These are phyloP conservation scores for Vicugna pacos DNA, from an alignment of 2,113 vertebrate genomes.

Conservation along the genomic window DNA sequence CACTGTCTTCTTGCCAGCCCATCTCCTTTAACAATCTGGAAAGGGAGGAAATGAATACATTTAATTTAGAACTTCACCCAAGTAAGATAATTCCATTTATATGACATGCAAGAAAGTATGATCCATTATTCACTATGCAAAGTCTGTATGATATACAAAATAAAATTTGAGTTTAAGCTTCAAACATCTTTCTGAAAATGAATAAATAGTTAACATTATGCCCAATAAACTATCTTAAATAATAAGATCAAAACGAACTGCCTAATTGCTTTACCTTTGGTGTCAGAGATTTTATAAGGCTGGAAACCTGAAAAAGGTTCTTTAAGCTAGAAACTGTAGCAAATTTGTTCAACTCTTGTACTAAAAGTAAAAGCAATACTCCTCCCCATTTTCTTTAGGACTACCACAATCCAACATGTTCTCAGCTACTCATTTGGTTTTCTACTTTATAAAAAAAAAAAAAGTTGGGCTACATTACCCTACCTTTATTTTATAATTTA, in stretches of 20 bases:
- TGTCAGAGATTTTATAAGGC: not conserved
- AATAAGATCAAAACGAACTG: not conserved
- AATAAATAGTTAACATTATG: not conserved
- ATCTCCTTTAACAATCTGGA: conserved; percentile 91
- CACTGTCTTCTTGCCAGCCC: conserved; percentile 92
- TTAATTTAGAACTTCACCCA: not conserved
- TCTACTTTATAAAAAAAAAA: not conserved
- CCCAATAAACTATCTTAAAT: not conserved
- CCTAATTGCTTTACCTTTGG: not conserved
- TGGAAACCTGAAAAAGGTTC: not conserved
- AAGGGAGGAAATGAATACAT: not conserved
- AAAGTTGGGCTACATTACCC: not conserved
- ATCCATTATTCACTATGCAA: not conserved
- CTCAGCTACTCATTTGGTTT: not conserved
- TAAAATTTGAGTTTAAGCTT: not conserved
- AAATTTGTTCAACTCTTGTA: not conserved
- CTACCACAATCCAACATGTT: not conserved
- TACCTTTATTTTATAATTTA: not conserved
- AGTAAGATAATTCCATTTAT: not conserved
- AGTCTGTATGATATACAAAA: not conserved
- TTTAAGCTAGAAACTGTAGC: not conserved
- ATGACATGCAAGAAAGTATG: not conserved
- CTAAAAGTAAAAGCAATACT: not conserved
- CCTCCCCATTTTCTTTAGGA: not conserved
- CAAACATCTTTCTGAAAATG: not conserved